A percentile compares a stretch with the other conserved stretches of the same genome.
phyloP scores from a whole-genome alignment of 2,113 vertebrate species.

The Amblyornis subalaris region DNA sequence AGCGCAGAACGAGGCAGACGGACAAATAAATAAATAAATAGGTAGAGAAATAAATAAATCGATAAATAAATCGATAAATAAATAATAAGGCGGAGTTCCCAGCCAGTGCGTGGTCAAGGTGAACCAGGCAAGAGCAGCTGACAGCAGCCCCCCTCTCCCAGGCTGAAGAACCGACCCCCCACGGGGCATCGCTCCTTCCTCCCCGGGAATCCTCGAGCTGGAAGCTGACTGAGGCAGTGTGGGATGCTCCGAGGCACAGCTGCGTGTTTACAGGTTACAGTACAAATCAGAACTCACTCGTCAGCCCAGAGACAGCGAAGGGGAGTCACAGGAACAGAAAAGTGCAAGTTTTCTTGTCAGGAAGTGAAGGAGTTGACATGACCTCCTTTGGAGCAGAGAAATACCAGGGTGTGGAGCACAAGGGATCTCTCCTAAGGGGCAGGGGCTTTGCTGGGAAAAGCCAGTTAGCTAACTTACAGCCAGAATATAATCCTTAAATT shows the following conservation, averaged over 20 bases:
- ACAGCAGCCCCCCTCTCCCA: not conserved
- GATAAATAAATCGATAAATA: not conserved
- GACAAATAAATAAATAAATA: not conserved
- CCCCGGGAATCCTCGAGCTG: not conserved
- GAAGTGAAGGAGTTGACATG: conserved; percentile 7
- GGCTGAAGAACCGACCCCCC: accelerated
- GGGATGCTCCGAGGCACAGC: conserved; percentile 62
- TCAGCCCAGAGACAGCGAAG: conserved; percentile 10
- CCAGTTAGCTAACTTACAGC: conserved; percentile 36
- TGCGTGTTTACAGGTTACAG: conserved; percentile 68
- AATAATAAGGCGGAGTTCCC: conserved; percentile 71
- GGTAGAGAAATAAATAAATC: not conserved
- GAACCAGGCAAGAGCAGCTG: conserved; percentile 8
- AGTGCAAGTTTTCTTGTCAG: conserved; percentile 57
- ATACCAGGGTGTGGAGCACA: not conserved
- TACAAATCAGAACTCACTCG: conserved; percentile 1
- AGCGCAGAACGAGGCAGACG: not conserved
- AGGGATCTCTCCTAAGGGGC: not conserved
- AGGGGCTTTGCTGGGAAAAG: not conserved
- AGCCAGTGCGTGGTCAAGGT: not conserved
- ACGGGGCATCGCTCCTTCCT: not conserved
- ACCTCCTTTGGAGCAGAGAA: not conserved
- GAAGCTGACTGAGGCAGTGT: conserved; percentile 26
- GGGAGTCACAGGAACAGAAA: not conserved
- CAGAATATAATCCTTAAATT: not conserved